phyloP scores from a whole-genome alignment of 2,888 invertebrate species.

The Dasypogon diadema region DNA sequence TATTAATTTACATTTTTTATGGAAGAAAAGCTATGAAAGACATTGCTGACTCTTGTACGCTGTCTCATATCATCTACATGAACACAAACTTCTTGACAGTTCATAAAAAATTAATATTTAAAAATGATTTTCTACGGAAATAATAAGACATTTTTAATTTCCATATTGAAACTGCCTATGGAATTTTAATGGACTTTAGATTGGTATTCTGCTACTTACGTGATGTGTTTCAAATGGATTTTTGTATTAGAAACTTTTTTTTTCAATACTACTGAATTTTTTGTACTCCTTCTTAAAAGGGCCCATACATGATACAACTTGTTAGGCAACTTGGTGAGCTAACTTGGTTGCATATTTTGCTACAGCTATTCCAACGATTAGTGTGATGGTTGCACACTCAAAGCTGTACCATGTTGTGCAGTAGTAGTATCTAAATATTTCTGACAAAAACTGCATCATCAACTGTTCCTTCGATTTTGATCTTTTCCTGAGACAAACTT shows the following conservation, averaged over 20 bases:
- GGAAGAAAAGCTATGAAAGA: slow-evolving; percentile 39
- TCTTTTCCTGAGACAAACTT: no score
- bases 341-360: no score
- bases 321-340: no score
- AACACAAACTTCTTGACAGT: background rate
- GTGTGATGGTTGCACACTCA: no score
- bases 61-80: background rate
- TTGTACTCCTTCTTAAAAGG: no score
- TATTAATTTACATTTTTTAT: slow-evolving; percentile 47
- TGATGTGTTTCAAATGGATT: background rate
- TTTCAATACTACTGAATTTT: no score
- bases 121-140: slow-evolving; percentile 18
- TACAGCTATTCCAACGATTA: no score
- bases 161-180: slow-evolving; percentile 22
- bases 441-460: no score
- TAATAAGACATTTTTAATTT: slow-evolving; percentile 44
- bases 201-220: slow-evolving; percentile 9
- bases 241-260: background rate
- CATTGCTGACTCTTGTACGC: background rate
- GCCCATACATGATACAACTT: no score
- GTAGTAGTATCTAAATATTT: no score
- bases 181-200: slow-evolving; percentile 29
- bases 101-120: slow-evolving; percentile 2
- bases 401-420: no score
- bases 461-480: no score